Evolutionary conservation across 2,797 vertebrate genomes (phyloP), one percentile per base, ranked within the genome.

Genomic region (Channa striata): DNA sequence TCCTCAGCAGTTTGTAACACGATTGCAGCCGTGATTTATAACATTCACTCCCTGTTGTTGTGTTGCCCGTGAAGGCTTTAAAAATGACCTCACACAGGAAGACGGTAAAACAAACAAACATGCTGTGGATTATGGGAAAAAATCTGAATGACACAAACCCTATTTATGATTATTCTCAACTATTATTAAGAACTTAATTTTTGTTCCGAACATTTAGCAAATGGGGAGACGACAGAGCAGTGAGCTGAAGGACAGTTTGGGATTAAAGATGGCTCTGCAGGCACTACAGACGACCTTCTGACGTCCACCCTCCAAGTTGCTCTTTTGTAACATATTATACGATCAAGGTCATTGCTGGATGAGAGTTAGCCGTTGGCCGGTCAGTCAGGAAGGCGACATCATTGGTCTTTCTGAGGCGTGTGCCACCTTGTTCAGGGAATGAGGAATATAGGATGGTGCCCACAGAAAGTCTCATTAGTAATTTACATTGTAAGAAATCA

Each of bases 341-440:
- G 77, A 92, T 92, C 87, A 90, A 90, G 89, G 89, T 50, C 59
- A 19, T 39, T 25, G 77, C 60, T 9, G 59, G 62, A 71, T 51
- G 64, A 50, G 65, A 76, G 77, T 42, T 52, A 23, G 74, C 63
- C 13, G 54, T 37, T 20, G 51, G 72, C 56, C 16, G 65, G 69
- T 51, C 79, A 39, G 53, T 74, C 68, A 72, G 77, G 39, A 52
- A 75, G 61, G 46, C 59, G 64, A 30, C 63, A 52, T 61, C 56
- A 47, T 61, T 61, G 33, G 30, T 50, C 73, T 58, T 62, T 62
- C 64, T 50, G 6, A 46, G 52, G 50, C 7, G 5, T 37, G 52
- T n/a, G n/a, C 11, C 33, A 25, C 25, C 50, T 70, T 16, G 11
- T 65, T 39, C 54, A 21, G 14, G 51, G 68, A 66, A 69, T 62